These are phyloP conservation scores for Botrylloides violaceus DNA, from an alignment of 23 tunicate genomes.

Conservation along the genomic window DNA sequence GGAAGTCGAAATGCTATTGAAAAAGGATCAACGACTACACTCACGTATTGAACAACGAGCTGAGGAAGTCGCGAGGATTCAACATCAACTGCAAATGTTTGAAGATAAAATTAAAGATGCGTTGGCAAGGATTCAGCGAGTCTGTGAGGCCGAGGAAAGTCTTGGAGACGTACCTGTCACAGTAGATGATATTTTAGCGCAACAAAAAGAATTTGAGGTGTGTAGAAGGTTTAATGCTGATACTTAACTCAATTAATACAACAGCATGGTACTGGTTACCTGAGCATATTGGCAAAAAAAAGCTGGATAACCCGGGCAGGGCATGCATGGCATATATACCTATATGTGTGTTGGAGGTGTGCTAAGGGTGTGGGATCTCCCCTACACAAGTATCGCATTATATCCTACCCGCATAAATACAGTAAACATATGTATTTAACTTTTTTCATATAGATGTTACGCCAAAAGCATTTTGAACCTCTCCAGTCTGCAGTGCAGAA, in stretches of 20 bases:
- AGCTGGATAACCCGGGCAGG: too few species aligned
- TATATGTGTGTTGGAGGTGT: too few species aligned
- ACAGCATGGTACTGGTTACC: too few species aligned
- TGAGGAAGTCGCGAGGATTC: slow-evolving; percentile 13
- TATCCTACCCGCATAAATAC: background rate
- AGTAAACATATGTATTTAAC: background rate
- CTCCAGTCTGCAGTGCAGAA: slow-evolving; percentile 12
- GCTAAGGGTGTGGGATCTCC: too few species aligned
- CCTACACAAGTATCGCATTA: too few species aligned
- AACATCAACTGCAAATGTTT: slow-evolving; percentile 6
- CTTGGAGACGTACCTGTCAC: slow-evolving; percentile 10
- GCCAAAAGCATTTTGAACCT: slow-evolving; percentile 19
- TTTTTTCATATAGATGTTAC: slow-evolving; percentile 4
- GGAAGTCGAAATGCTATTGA: slow-evolving; percentile 14
- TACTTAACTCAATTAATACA: too few species aligned
- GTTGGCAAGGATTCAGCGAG: background rate
- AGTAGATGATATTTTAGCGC: slow-evolving; percentile 22
- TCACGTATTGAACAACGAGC: background rate
- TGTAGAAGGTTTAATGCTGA: too few species aligned
- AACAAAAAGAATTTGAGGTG: slow-evolving; percentile 35
- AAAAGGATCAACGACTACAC: slow-evolving; percentile 6
- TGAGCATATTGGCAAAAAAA: too few species aligned
- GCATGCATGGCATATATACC: too few species aligned
- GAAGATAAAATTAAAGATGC: slow-evolving; percentile 1
- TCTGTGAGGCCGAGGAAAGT: slow-evolving; percentile 1